Percentiles rank a stretch among this genome's conserved stretches.
phyloP scores from a whole-genome alignment of 2,113 vertebrate species.

The Anguilla rostrata region DNA sequence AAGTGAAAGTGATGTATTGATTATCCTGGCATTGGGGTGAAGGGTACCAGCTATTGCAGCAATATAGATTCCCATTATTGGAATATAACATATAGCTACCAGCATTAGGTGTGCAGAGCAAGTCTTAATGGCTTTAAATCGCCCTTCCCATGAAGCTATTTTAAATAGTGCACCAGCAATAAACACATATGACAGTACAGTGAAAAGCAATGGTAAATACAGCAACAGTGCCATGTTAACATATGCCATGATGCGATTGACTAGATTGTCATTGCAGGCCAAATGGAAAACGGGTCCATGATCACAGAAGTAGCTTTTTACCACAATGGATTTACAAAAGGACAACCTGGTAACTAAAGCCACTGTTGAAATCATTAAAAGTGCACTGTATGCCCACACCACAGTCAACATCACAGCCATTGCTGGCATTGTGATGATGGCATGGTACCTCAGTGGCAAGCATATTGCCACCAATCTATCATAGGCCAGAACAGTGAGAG shows the following conservation, averaged over 20 bases:
- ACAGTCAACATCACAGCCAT: slow-evolving; percentile 9
- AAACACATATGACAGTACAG: slow-evolving; percentile 35
- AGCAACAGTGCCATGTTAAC: slow-evolving; percentile 1
- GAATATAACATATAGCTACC: slow-evolving; percentile 33
- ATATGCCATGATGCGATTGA: not conserved
- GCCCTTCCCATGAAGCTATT: slow-evolving; percentile 37
- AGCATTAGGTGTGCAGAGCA: slow-evolving; percentile 39
- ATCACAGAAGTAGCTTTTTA: not conserved
- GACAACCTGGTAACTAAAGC: slow-evolving; percentile 7
- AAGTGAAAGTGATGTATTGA: slow-evolving; percentile 32
- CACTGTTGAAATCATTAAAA: not conserved
- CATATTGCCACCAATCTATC: too few relatives aligned
- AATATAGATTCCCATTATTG: slow-evolving; percentile 21
- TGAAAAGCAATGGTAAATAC: slow-evolving; percentile 39
- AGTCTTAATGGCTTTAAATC: slow-evolving; percentile 42
- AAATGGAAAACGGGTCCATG: not conserved
- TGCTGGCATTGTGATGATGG: slow-evolving; percentile 7
- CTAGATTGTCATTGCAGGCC: slow-evolving; percentile 12
- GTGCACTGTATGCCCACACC: not conserved
- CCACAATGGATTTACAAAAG: not conserved
- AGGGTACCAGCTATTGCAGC: not conserved
- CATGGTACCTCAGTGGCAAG: too few relatives aligned
- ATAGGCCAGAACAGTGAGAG: too few relatives aligned
- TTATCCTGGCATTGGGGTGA: slow-evolving; percentile 38
- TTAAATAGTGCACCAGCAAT: slow-evolving; percentile 44